Percentiles rank a stretch among this genome's conserved stretches.
Conservation (phyloP, 2,113 vertebrate species). For the Hipposideros armiger region DNA sequence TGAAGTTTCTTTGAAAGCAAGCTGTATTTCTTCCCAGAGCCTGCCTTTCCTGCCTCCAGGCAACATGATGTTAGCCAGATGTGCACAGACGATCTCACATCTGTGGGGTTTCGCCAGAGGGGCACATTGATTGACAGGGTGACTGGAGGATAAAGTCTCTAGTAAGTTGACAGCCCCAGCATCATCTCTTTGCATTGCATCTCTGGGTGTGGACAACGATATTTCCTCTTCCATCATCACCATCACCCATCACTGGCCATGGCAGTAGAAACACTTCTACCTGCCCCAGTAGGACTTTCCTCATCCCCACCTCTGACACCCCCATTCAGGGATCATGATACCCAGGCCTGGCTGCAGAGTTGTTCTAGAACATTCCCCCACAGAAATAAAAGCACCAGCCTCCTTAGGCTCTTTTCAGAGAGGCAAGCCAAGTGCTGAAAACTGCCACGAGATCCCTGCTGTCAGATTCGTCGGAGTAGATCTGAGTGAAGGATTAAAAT, state of each 20-base stretch:
- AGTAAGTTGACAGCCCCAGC: no score
- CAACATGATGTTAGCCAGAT: not conserved
- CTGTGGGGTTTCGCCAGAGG: not conserved
- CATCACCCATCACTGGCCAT: not conserved
- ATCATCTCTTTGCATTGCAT: not conserved
- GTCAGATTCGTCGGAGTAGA: not conserved
- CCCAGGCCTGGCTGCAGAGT: not conserved
- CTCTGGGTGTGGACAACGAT: not conserved
- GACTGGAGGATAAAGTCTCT: not conserved
- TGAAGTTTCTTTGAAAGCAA: not conserved
- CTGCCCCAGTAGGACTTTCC: not conserved
- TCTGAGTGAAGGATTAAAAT: not conserved
- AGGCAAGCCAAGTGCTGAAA: not conserved
- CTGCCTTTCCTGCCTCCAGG: not conserved
- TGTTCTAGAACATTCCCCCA: not conserved
- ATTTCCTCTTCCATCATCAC: fast-evolving
- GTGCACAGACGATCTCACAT: not conserved
- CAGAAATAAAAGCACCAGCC: not conserved
- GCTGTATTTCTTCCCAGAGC: not conserved
- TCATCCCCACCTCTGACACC: not conserved
- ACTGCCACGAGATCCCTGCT: not conserved
- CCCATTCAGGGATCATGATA: not conserved
- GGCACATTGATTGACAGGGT: not conserved
- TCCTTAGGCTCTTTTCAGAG: not conserved
- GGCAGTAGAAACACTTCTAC: not conserved